phyloP scores from a whole-genome alignment of 1,140 invertebrate genomes.

The Archivesica marissinica region DNA sequence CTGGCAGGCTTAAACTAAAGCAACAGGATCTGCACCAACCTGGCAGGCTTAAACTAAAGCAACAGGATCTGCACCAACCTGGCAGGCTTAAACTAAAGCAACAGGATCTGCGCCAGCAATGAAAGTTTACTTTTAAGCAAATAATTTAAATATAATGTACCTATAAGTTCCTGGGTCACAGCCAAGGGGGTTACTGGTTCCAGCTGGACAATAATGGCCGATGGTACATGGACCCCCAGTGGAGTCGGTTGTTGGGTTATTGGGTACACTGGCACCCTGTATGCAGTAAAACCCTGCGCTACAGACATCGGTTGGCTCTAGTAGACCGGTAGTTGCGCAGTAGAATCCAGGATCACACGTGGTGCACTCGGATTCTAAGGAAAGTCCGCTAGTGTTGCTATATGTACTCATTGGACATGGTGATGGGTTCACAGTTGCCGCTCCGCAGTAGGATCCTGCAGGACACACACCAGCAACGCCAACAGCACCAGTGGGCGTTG shows the following conservation, averaged over 20 bases:
- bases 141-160: not conserved
- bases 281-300: slow-evolving; percentile 81
- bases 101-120: too few relatives aligned
- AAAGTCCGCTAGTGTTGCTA: slow-evolving; percentile 76
- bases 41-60: too few relatives aligned
- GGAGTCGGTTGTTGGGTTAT: slow-evolving; percentile 75
- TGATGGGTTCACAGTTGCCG: slow-evolving; percentile 67
- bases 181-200: slow-evolving; percentile 80
- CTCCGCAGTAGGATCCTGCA: slow-evolving; percentile 76
- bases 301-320: slow-evolving; percentile 78
- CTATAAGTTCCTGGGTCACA: slow-evolving; percentile 79
- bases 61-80: too few relatives aligned
- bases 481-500: slow-evolving; percentile 72
- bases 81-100: too few relatives aligned
- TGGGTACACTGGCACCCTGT: slow-evolving; percentile 75
- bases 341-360: slow-evolving; percentile 77
- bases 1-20: too few relatives aligned
- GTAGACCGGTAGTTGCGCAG: slow-evolving; percentile 76
- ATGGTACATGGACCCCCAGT: slow-evolving; percentile 80
- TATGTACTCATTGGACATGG: slow-evolving; percentile 78
- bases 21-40: too few relatives aligned
- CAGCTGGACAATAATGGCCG: slow-evolving; percentile 80
- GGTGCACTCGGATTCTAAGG: slow-evolving; percentile 64
- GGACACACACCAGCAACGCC: slow-evolving; percentile 79
- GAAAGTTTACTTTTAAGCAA: not conserved